Evolutionary conservation across 2,797 vertebrate genomes (phyloP).

Genomic region (Dromococcyx pavoninus): DNA sequence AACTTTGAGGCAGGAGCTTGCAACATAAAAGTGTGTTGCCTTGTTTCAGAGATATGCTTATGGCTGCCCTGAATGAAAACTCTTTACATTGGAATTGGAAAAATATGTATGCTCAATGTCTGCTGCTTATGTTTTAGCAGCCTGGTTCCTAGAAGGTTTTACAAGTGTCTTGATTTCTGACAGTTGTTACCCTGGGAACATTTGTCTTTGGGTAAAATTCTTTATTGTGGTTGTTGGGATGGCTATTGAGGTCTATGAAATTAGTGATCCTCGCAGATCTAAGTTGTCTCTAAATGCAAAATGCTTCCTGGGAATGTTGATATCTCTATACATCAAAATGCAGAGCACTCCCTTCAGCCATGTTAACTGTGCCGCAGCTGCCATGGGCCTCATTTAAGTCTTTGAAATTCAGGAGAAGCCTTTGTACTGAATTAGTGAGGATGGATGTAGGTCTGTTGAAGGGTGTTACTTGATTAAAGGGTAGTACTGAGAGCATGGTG

Average conservation of each 20-base stretch:
- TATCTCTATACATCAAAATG: background rate
- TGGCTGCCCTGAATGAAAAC: background rate
- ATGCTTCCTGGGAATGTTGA: background rate
- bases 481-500: background rate
- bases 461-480: background rate
- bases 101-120: background rate
- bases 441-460: background rate
- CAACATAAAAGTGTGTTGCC: background rate
- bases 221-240: background rate
- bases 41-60: background rate
- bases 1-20: background rate
- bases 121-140: background rate
- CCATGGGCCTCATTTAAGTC: fast-evolving
- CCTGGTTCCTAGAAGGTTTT: background rate
- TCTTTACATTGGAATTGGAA: background rate
- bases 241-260: background rate
- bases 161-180: background rate
- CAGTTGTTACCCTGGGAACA: background rate
- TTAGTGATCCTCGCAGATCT: background rate
- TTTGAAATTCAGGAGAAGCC: background rate
- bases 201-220: background rate
- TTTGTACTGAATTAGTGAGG: background rate
- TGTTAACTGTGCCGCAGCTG: background rate
- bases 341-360: background rate
- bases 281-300: background rate